These are phyloP conservation scores for Sebastes trivittatus DNA, from an alignment of 2,797 vertebrate genomes.

Conservation along the genomic window DNA sequence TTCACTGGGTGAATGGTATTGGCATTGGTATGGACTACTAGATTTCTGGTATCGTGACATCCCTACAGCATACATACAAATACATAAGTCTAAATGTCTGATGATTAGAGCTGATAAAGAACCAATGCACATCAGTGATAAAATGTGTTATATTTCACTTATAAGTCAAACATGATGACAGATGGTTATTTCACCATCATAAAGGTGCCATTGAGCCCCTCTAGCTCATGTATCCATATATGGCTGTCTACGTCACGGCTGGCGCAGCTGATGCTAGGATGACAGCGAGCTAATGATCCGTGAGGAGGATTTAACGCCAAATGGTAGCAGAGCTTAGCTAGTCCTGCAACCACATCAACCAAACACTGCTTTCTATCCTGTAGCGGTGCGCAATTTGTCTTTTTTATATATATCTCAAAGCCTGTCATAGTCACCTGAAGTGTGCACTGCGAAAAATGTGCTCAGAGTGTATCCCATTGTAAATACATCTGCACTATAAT, in stretches of 20 bases:
- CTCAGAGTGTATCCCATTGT: not conserved
- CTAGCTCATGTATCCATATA: constrained; percentile 73
- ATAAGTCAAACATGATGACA: not conserved
- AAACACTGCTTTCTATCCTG: not conserved
- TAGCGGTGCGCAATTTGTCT: not conserved
- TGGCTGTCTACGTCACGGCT: constrained; percentile 78
- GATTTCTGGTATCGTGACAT: too few species aligned
- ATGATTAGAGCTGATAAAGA: not conserved
- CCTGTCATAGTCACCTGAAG: not conserved
- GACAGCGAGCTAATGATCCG: constrained; percentile 75
- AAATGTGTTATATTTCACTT: not conserved
- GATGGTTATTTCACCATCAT: not conserved
- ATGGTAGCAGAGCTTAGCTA: constrained; percentile 66
- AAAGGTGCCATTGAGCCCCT: constrained; percentile 2
- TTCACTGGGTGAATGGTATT: too few species aligned
- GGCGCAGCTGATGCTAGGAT: constrained; percentile 78
- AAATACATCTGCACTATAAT: constrained; percentile 4
- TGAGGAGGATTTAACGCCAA: constrained; percentile 76
- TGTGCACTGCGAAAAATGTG: not conserved
- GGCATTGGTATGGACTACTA: too few species aligned
- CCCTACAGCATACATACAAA: not conserved
- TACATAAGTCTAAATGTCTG: not conserved
- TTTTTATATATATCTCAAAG: not conserved
- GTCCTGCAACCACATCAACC: constrained; percentile 12
- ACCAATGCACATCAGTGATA: not conserved